A percentile compares a stretch with the other conserved stretches of the same genome.
Evolutionary conservation across 2,888 invertebrate species (phyloP).

Genomic region (Magallana nippona): DNA sequence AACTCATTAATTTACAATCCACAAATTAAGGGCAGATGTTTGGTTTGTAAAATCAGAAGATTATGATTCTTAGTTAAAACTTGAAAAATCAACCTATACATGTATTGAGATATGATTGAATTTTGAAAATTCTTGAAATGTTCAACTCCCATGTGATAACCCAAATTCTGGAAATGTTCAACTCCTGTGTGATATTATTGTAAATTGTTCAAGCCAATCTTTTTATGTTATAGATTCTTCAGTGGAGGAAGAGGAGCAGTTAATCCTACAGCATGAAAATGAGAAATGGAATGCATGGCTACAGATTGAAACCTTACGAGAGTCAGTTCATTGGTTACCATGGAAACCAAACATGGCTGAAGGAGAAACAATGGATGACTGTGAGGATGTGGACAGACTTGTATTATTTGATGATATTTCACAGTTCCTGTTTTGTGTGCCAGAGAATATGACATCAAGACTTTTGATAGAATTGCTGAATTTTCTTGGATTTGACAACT

Average conservation of each 20-base stretch:
- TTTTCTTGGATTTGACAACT: slow-evolving; percentile 48
- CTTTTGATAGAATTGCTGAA: slow-evolving; percentile 50
- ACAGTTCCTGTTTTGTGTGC: slow-evolving; percentile 67
- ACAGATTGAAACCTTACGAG: slow-evolving; percentile 76
- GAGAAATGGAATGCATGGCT: slow-evolving; percentile 74
- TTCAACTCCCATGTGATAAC: too few species aligned
- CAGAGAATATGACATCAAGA: slow-evolving; percentile 46
- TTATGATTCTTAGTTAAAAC: too few species aligned
- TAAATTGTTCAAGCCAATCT: too few species aligned
- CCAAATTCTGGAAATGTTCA: too few species aligned
- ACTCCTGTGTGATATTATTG: too few species aligned
- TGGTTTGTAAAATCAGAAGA: too few species aligned
- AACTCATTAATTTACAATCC: too few species aligned
- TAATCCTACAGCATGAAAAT: slow-evolving; percentile 58
- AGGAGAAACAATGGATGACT: slow-evolving; percentile 76
- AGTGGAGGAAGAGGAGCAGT: slow-evolving; percentile 66
- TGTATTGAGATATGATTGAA: too few species aligned
- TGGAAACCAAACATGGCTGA: slow-evolving; percentile 74
- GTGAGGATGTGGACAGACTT: slow-evolving; percentile 80
- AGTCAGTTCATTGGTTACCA: slow-evolving; percentile 78
- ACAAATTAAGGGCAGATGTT: too few species aligned
- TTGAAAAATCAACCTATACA: too few species aligned
- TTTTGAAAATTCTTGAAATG: too few species aligned
- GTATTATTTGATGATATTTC: slow-evolving; percentile 79
- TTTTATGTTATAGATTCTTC: slow-evolving; percentile 43